Percentiles rank a stretch among this genome's conserved stretches.
Conservation (phyloP, 2,113 vertebrate species). For the Lagenorhynchus albirostris region DNA sequence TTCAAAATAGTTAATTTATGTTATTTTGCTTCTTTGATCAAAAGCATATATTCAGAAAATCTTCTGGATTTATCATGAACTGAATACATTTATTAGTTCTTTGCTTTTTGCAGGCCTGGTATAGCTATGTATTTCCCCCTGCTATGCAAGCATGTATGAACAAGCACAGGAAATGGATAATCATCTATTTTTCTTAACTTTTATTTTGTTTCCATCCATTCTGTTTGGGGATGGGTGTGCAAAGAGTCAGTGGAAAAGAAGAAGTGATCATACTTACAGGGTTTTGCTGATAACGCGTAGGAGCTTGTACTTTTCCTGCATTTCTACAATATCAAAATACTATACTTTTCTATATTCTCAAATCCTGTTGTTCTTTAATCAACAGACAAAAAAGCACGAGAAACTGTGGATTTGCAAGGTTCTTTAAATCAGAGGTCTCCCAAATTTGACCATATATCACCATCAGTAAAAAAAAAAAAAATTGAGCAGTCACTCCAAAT, state of each 20-base stretch:
- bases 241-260: neutral
- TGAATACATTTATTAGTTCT: neutral
- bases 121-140: neutral
- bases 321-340: slow-evolving; percentile 24
- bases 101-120: neutral
- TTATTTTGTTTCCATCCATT: slow-evolving; percentile 3
- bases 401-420: neutral
- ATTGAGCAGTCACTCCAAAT: neutral
- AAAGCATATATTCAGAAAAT: slow-evolving; percentile 27
- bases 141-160: neutral
- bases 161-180: neutral
- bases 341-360: neutral
- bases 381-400: neutral
- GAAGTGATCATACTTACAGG: neutral
- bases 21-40: slow-evolving; percentile 16
- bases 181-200: neutral
- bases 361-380: neutral
- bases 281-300: neutral
- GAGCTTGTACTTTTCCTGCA: neutral
- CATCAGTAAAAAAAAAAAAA: neutral
- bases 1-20: slow-evolving; percentile 7
- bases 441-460: neutral
- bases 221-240: neutral
- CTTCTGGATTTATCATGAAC: neutral
- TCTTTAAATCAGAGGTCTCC: neutral